These are phyloP conservation scores for Cyaniris semiargus DNA, from an alignment of 2,888 invertebrate species.

Conservation along the genomic window DNA sequence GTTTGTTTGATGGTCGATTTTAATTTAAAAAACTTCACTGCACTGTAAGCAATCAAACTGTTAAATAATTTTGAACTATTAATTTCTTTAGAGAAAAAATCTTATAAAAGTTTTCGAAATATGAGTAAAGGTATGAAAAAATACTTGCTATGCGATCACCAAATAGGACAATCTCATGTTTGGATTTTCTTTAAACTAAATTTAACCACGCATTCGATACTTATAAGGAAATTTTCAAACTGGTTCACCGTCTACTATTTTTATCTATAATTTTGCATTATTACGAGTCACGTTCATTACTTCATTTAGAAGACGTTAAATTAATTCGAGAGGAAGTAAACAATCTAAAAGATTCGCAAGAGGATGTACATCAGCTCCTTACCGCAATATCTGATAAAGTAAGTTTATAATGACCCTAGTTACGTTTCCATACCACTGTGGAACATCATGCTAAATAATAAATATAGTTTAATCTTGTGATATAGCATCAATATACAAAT, in stretches of 20 bases:
- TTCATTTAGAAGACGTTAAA: no score
- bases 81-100: no score
- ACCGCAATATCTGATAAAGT: neutral
- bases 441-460: no score
- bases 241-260: neutral
- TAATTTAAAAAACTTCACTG: neutral
- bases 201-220: neutral
- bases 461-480: no score
- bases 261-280: no score
- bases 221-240: neutral
- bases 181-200: neutral
- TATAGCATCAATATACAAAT: no score
- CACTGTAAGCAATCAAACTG: neutral
- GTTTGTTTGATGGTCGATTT: no score
- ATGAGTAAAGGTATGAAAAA: neutral
- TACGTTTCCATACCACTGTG: no score
- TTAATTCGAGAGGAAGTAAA: neutral
- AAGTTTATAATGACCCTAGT: no score
- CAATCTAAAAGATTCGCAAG: neutral
- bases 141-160: constrained; percentile 8
- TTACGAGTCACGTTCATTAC: no score
- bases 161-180: neutral
- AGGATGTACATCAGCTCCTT: neutral
- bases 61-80: neutral
- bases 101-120: no score